Base-by-base conservation (phyloP, 2,888 invertebrate genomes). In the Sisyra nigra region DNA sequence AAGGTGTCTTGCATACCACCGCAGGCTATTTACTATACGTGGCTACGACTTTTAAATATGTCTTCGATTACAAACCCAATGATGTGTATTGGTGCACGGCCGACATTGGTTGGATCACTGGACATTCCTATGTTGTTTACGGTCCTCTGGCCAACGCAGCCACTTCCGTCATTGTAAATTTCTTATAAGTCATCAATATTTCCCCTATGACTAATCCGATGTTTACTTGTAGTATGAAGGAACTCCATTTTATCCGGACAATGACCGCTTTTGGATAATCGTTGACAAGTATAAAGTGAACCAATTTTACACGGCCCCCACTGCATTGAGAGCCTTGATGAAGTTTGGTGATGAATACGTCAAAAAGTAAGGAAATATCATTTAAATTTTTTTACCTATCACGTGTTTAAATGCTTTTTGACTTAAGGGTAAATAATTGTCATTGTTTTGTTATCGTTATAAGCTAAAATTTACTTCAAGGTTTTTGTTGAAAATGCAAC, bases 301-400 rank as follows among this genome's bases (percentile, higher is more conserved):
- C 39, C 94, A 94, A 65, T 93, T 98, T 64, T 98, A 98, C 67
- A 98, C 97, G 0, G 96, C 98, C 1, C 98, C 98, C 0, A 98
- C 98, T 3, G 97, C 96, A 11, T 89, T 98, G 48, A 72, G 98
- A 47, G 81, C 96, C 2, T 72, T 99, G 17, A 94, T 93, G 89
- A 93, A 92, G 59, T 91, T 81, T 56, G 93, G 92, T 0, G 88
- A 94, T 50, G 78, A 75, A 11, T 72, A 77, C 44, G 89, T 96
- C 2, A 77, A 74, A 50, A 85, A 76, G 66, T 82, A 68, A 65
- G 63, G 60, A 48, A 7, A 40, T 32, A 9, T 18, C n/a, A n/a
- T n/a, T n/a, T n/a, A n/a, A n/a, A n/a, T n/a, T n/a, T n/a, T n/a
- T 24, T 24, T 24, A 7, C 5, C 24, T 24, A 24, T 24, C 24